Evolutionary conservation across 2,888 invertebrate genomes (phyloP).

Genomic region (Bimastos eiseni): DNA sequence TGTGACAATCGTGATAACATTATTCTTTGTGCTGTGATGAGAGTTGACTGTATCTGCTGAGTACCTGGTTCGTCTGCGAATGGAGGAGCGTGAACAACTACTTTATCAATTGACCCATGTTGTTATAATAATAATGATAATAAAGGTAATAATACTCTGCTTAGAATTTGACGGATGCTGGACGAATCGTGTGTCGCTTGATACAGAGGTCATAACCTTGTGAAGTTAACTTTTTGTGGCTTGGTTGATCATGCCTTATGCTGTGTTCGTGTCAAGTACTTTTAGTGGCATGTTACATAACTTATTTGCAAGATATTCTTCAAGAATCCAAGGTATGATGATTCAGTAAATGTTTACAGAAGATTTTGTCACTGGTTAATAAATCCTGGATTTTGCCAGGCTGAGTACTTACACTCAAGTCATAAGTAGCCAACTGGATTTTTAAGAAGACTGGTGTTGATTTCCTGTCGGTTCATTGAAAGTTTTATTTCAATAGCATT

Average conservation of each 20-base stretch:
- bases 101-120: neutral
- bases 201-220: neutral
- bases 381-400: neutral
- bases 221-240: neutral
- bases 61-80: neutral
- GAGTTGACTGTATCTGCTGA: neutral
- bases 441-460: neutral
- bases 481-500: neutral
- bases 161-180: neutral
- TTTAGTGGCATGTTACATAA: neutral
- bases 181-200: neutral
- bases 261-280: neutral
- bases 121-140: neutral
- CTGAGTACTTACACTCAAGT: neutral
- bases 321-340: neutral
- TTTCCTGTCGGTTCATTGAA: neutral
- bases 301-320: neutral
- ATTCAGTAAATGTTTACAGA: neutral
- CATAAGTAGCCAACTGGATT: neutral
- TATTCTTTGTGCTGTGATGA: slow-evolving; percentile 32
- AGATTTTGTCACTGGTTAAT: neutral
- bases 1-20: slow-evolving; percentile 22
- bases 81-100: neutral
- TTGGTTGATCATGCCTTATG: neutral
- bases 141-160: slow-evolving; percentile 1